Evolutionary conservation across 2,888 invertebrate genomes (phyloP), one percentile per base, ranked within the genome.

Genomic region (Liodrosophila aerea): DNA sequence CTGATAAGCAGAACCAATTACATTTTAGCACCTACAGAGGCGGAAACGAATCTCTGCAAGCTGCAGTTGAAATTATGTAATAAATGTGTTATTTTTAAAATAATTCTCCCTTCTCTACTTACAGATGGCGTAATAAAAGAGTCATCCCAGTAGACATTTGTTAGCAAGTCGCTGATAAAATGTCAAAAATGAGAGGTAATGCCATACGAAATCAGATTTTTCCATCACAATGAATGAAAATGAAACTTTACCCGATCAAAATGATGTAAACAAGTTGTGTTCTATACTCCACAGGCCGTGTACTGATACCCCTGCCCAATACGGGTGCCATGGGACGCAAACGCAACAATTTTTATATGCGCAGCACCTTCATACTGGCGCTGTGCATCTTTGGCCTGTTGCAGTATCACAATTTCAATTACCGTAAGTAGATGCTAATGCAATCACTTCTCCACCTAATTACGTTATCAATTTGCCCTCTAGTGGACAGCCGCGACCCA

Each of bases 401-500:
- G 68, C 90, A 90, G 76, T 81, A 90, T 46, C 88, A 90, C 76
- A 88, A 88, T 41, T 89, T 90, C 58, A 90, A 89, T 72, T 89
- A 89, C 67, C 75, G 90, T 90, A 80, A 88, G 90, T 58, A 8
- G 0, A 9, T n/a, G n/a, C n/a, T n/a, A n/a, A n/a, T n/a, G n/a
- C n/a, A n/a, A n/a, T n/a, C n/a, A n/a, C n/a, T n/a, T n/a, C n/a
- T n/a, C n/a, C n/a, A n/a, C n/a, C n/a, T n/a, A n/a, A n/a, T n/a
- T n/a, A n/a, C n/a, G n/a, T n/a, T n/a, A n/a, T n/a, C n/a, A n/a
- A 16, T 22, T 1, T 5, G 22, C 8, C 0, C 8, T 18, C 5
- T 41, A 90, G 90, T 88, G 71, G 89, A 89, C 64, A 81, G 83
- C 88, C 91, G 92, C 90, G 92, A 92, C 64, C 88, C 89, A 1